Conservation (phyloP, 1,140 invertebrate species). For the Arctopsyche grandis region DNA sequence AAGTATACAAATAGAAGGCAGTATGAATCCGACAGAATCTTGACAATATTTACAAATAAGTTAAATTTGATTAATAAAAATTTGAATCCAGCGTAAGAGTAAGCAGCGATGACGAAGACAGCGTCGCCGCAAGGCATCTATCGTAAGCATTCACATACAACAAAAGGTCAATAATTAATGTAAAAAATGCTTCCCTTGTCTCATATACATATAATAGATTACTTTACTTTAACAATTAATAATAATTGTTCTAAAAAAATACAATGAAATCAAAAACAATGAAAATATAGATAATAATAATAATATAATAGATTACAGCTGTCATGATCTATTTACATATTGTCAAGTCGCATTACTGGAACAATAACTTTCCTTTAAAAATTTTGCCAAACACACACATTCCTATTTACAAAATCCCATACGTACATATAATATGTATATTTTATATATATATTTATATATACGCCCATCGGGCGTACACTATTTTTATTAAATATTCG, state of each 20-base stretch:
- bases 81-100: slow-evolving; percentile 29
- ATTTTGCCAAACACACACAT: slow-evolving; percentile 35
- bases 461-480: slow-evolving; percentile 22
- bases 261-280: too few relatives aligned
- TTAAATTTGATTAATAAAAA: slow-evolving; percentile 19
- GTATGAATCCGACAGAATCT: slow-evolving; percentile 41
- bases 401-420: slow-evolving; percentile 50
- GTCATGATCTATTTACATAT: slow-evolving; percentile 64
- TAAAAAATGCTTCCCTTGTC: slow-evolving; percentile 43
- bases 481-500: slow-evolving; percentile 30
- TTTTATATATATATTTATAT: neutral
- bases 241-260: slow-evolving; percentile 38
- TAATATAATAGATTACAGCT: slow-evolving; percentile 55
- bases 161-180: slow-evolving; percentile 36
- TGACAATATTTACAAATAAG: slow-evolving; percentile 44
- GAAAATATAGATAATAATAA: too few relatives aligned
- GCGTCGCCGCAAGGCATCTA: slow-evolving; percentile 42
- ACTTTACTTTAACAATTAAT: slow-evolving; percentile 21
- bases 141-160: slow-evolving; percentile 39
- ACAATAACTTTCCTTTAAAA: slow-evolving; percentile 60
- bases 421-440: neutral
- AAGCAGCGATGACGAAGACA: slow-evolving; percentile 33
- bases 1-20: slow-evolving; percentile 44
- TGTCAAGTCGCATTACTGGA: slow-evolving; percentile 65
- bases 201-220: neutral